Conservation (phyloP, 2,113 vertebrate genomes). For the Xyliphius kryptos region DNA sequence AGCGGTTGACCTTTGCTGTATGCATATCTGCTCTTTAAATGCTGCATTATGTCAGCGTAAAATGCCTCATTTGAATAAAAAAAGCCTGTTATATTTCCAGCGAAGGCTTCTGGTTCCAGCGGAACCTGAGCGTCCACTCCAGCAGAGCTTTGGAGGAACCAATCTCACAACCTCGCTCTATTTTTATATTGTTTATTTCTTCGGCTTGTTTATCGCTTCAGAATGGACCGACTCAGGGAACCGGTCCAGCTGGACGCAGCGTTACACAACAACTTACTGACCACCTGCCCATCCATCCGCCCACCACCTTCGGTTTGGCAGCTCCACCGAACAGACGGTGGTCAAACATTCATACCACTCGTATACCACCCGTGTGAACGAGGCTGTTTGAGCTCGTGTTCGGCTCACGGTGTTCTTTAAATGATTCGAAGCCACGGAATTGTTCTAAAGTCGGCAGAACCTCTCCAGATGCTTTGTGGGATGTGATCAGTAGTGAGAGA, state of each 20-base stretch:
- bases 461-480: too few relatives aligned
- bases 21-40: conserved; percentile 22
- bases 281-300: conserved; percentile 8
- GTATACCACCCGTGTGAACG: conserved; percentile 9
- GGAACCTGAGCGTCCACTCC: too few relatives aligned
- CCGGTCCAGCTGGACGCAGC: conserved; percentile 33
- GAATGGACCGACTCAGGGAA: neutral
- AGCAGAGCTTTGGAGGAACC: too few relatives aligned
- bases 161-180: too few relatives aligned
- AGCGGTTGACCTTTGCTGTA: conserved; percentile 16
- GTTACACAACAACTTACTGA: conserved; percentile 28
- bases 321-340: conserved; percentile 26
- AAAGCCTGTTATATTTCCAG: neutral
- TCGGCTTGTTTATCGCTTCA: neutral
- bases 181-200: neutral
- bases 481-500: too few relatives aligned
- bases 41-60: neutral
- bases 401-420: too few relatives aligned
- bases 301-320: conserved; percentile 25
- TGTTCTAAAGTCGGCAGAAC: too few relatives aligned
- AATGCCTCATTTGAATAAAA: conserved; percentile 25
- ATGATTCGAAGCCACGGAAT: too few relatives aligned
- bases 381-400: too few relatives aligned
- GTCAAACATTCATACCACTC: neutral
- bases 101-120: too few relatives aligned